Evolutionary conservation across 2,113 vertebrate species (phyloP), one percentile per base, ranked within the genome.

Genomic region (Sebastes fasciatus): DNA sequence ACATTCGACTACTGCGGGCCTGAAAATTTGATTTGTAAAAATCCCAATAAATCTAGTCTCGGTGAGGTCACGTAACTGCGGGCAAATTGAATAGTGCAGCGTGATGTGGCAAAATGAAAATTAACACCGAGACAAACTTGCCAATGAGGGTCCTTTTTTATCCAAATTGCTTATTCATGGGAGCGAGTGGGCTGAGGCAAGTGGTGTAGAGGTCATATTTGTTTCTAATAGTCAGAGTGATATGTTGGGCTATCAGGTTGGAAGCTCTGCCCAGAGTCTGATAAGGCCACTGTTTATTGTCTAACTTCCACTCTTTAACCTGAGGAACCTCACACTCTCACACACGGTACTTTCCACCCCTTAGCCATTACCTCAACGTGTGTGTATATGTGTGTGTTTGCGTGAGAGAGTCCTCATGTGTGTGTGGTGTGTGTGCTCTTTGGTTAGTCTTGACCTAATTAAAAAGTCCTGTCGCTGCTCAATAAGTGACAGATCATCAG

Each of bases 201-300:
- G 61, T 72, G 67, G 62, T 51, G 62, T 72, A 57, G 80, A 85
- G 88, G 88, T 91, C 87, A 79, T 80, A 84, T 92, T 88, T 92
- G 84, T 93, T 90, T 86, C 82, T 84, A 88, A 82, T 89, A 85
- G 89, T 68, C 55, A 19, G 61, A 69, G 86, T 77, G 89, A 89
- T 83, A 82, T 77, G 87, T 76, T 52, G 71, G 73, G 75, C 88
- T 88, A 79, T 89, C 83, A 78, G 90, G 79, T 90, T 91, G 92
- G 91, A 94, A 92, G 87, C 93, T 89, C 92, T 93, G 93, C 68
- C 86, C 58, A 8, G 82, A 74, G 79, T 76, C 90, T 89, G 94
- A 95, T 95, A 94, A 95, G 93, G 66, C 90, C 69, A 80, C 83
- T 90, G 93, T 91, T 93, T 93, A 94, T 95, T 94, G 93, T 94